These are phyloP conservation scores for Mycteria americana DNA, from an alignment of 2,797 vertebrate genomes.

Conservation along the genomic window DNA sequence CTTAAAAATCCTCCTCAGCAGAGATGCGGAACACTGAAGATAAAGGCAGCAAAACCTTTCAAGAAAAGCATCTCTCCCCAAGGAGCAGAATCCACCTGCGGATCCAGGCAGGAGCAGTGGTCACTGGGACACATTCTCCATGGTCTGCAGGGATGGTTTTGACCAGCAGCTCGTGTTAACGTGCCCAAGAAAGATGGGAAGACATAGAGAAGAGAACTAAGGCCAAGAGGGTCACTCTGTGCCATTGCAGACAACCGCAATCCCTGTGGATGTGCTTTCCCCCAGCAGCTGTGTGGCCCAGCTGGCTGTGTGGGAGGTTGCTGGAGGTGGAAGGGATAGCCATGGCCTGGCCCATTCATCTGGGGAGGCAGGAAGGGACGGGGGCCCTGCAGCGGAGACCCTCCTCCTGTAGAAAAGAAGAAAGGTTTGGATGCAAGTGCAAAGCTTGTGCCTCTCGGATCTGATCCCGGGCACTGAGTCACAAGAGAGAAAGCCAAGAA, in stretches of 20 bases:
- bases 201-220: background rate
- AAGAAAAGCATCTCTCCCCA: background rate
- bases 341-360: background rate
- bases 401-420: background rate
- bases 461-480: background rate
- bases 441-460: background rate
- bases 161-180: background rate
- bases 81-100: background rate
- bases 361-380: background rate
- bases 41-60: background rate
- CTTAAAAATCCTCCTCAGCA: background rate
- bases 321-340: background rate
- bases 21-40: accelerated
- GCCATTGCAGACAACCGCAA: background rate
- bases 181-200: background rate
- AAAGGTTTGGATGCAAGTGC: background rate
- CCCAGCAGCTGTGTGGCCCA: accelerated
- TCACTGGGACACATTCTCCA: background rate
- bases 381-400: background rate
- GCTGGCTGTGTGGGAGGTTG: background rate
- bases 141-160: background rate
- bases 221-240: background rate
- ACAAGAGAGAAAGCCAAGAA: background rate
- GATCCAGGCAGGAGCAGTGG: background rate
- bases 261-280: background rate